Evolutionary conservation across 2,113 vertebrate genomes (phyloP).

Genomic region (Amphilophus citrinellus): DNA sequence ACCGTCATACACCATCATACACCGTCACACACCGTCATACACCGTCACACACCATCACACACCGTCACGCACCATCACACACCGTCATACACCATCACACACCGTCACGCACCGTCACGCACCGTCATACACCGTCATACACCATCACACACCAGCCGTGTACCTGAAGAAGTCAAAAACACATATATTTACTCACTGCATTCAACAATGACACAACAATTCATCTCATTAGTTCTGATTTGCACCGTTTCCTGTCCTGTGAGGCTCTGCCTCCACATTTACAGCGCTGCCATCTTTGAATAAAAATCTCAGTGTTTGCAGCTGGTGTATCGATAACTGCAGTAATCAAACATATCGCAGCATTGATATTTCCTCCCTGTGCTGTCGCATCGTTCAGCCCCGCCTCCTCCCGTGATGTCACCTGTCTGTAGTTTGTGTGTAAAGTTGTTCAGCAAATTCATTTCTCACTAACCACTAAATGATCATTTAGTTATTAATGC

Average conservation of each 20-base stretch:
- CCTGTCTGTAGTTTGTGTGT: neutral
- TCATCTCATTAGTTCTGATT: neutral
- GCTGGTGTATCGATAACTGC: neutral
- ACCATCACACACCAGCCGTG: neutral
- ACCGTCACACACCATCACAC: no score
- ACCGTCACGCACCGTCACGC: no score
- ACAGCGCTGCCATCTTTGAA: neutral
- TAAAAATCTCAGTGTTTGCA: neutral
- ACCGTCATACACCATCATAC: no score
- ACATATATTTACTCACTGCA: neutral
- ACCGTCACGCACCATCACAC: no score
- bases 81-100: no score
- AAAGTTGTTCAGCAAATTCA: neutral
- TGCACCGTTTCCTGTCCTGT: neutral
- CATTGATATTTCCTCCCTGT: neutral
- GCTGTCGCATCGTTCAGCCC: neutral
- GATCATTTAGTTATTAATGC: neutral
- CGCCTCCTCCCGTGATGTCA: neutral
- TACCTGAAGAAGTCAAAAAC: neutral
- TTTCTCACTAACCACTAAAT: no score
- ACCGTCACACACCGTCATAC: no score
- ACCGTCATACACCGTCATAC: no score
- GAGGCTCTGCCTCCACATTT: neutral
- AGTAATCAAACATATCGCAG: accelerated
- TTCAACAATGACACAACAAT: neutral